Evolutionary conservation across 2,888 invertebrate species (phyloP), one percentile per base, ranked within the genome.

Genomic region (Bimastos eiseni): DNA sequence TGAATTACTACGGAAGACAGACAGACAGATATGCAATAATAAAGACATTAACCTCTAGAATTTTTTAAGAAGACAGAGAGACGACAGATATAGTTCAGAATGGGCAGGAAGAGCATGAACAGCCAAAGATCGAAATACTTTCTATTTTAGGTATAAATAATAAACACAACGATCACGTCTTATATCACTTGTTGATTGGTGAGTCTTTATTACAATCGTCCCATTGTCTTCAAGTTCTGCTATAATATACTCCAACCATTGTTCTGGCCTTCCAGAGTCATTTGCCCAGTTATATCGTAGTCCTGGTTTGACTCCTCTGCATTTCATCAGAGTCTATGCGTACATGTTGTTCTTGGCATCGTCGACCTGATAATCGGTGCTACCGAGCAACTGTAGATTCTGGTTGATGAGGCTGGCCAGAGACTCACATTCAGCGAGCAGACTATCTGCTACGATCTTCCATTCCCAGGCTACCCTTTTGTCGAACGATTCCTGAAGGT

Each of bases 41-140:
- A 41, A n/a, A 41, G 41, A 41, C 41, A 41, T 41, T 41, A 6
- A 15, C 8, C 6, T 41, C 41, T 11, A n/a, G n/a, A n/a, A n/a
- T n/a, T n/a, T n/a, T n/a, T n/a, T n/a, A 41, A 41, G 6, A 41
- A 41, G 88, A 88, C 88, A 88, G 6, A 15, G 19, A 88, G 41
- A 41, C 41, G 13, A 88, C 5, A 88, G 38, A 88, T 15, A 36
- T n/a, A 19, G 24, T 15, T 30, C 24, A 34, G 37, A n/a, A 19
- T 4, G 37, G 89, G 33, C 37, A 90, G 90, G 1, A 37, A 90
- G 90, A 90, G 8, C 15, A 90, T 19, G 90, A 89, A 90, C 49
- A 90, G 33, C 6, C 34, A 83, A 83, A 90, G 70, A 70, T 33
- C 11, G 36, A 36, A 24, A 17, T 86, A 49, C 30, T n/a, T 30